Evolutionary conservation across 2,113 vertebrate species (phyloP), one percentile per base, ranked within the genome.

Genomic region (Pelusios castaneus): DNA sequence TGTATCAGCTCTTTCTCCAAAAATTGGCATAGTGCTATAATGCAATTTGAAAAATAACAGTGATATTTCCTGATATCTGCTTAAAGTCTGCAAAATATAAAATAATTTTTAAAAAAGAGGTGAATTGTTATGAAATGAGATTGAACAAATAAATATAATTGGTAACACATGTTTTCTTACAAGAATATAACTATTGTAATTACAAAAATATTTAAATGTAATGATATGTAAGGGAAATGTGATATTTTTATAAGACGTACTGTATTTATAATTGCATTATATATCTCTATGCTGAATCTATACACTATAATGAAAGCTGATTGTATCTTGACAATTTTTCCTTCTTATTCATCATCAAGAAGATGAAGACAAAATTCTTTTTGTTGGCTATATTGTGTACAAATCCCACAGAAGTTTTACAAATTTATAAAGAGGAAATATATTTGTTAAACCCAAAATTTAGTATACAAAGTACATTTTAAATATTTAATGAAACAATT

Each of bases 401-500:
- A 85, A 90, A 93, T 91, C 85, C 95, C 43, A 93, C 91, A 88
- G 78, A 91, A 83, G 0, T 51, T 12, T 25, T 90, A 77, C 27
- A 82, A 80, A 80, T 90, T 95, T 86, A 94, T 88, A 82, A 93
- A 67, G 1, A 3, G 56, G 78, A 89, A 41, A 86, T 12, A 82
- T 89, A 79, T 51, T 95, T 88, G 34, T 79, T 90, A 95, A 94
- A 93, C 89, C 81, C 14, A 0, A 3, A 70, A 78, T 93, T 76
- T 89, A 60, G 24, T 43, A 41, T 27, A 49, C 78, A 96, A 96
- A 52, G 38, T 81, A 0, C 56, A 76, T 85, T 92, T 94, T 97
- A 89, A 97, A 96, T 97, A 93, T 96, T 97, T 97, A 95, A 93
- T 96, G 89, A 85, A 96, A 92, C 63, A 96, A 78, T 85, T 97